Percentiles rank a stretch among this genome's conserved stretches.
These are phyloP conservation scores for Carapus acus DNA, from an alignment of 2,797 vertebrate species.

Conservation along the genomic window DNA sequence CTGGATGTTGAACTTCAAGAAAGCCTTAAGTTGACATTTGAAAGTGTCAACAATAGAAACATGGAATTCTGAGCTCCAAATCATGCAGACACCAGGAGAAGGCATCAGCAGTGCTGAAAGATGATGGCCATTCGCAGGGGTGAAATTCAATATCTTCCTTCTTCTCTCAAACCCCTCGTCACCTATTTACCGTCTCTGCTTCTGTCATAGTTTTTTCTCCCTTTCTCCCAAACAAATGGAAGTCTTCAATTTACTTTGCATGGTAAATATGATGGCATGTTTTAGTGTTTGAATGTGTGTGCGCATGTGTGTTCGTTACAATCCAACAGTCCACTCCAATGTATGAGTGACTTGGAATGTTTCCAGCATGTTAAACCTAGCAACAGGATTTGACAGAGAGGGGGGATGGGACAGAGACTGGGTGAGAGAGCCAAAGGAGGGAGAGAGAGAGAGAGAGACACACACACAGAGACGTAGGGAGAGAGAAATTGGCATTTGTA, in stretches of 20 bases:
- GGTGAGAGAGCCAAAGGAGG: conserved; percentile 6
- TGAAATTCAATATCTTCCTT: neutral
- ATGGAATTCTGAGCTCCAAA: neutral
- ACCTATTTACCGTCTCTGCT: neutral
- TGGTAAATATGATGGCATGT: conserved; percentile 36
- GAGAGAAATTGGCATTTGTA: conserved; percentile 24
- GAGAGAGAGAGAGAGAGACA: conserved; percentile 1
- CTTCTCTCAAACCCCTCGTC: neutral
- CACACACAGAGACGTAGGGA: conserved; percentile 2
- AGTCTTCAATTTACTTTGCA: conserved; percentile 23
- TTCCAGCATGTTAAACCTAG: conserved; percentile 43
- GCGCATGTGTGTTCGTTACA: conserved; percentile 16
- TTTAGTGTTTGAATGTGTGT: neutral
- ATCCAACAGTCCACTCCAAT: conserved; percentile 36
- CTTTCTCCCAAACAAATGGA: neutral
- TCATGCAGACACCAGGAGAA: conserved; percentile 14
- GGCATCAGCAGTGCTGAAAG: neutral
- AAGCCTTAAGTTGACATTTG: neutral
- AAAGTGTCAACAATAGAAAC: neutral
- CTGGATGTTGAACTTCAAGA: neutral
- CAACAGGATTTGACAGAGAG: conserved; percentile 40
- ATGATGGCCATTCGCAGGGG: neutral
- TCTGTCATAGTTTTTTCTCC: neutral
- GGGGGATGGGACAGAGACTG: conserved; percentile 4
- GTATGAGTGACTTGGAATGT: conserved; percentile 32